Conservation (phyloP, 2,113 vertebrate species). For the Synchiropus splendidus region DNA sequence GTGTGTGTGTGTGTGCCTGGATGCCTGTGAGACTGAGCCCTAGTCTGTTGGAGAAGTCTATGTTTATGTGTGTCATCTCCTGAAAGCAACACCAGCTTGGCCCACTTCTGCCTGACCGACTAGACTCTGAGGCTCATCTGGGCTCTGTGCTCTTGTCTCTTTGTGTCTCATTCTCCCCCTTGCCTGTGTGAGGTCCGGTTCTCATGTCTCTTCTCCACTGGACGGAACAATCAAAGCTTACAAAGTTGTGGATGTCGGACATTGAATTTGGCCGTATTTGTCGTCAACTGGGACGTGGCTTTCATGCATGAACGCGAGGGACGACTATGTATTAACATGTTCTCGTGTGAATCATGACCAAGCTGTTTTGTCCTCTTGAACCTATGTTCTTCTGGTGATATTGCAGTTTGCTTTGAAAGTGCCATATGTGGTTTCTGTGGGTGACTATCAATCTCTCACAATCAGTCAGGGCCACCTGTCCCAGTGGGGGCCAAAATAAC, state of each 20-base stretch:
- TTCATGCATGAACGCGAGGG: too few relatives aligned
- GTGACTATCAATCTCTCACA: too few relatives aligned
- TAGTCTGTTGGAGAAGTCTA: constrained; percentile 25
- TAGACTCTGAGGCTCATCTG: constrained; percentile 41
- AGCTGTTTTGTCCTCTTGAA: too few relatives aligned
- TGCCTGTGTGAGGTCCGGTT: constrained; percentile 19
- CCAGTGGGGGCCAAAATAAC: too few relatives aligned
- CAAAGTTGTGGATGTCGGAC: background rate
- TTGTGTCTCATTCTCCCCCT: constrained; percentile 21
- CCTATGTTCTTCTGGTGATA: too few relatives aligned
- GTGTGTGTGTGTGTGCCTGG: background rate
- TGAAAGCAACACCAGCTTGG: constrained; percentile 55
- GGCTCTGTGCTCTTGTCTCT: constrained; percentile 37
- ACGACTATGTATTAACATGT: too few relatives aligned
- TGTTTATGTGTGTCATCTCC: constrained; percentile 50
- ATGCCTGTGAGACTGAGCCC: constrained; percentile 2
- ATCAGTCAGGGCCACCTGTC: too few relatives aligned
- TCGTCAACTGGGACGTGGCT: too few relatives aligned
- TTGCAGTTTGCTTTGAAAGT: too few relatives aligned
- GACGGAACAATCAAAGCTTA: constrained; percentile 16
- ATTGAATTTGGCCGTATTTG: too few relatives aligned
- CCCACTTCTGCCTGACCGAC: constrained; percentile 59
- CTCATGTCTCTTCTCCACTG: constrained; percentile 15
- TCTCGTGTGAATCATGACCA: too few relatives aligned
- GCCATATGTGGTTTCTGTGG: too few relatives aligned